Evolutionary conservation across 1,140 invertebrate species (phyloP), one percentile per base, ranked within the genome.

Genomic region (Drosophila grimshawi): DNA sequence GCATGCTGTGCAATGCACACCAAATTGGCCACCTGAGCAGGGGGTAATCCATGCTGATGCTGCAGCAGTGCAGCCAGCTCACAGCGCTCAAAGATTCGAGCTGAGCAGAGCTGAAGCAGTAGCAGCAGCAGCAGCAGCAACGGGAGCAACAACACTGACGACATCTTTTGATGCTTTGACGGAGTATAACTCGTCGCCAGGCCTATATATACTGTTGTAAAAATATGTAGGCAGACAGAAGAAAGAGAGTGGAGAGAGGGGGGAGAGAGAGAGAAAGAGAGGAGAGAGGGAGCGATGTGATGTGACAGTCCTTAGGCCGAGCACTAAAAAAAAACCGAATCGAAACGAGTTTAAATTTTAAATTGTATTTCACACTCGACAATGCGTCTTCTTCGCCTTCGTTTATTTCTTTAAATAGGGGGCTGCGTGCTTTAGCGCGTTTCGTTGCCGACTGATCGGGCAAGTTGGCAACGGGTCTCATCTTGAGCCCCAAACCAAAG

Each of bases 1-100:
- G 96, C 95, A 90, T 95, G 94, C 77, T 94, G 93, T 1, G 95
- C 95, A 60, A 97, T 95, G 93, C 96, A 97, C 35, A 96, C 94
- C 95, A 96, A 95, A 10, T 94, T 95, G 19, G 95, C 92, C 19
- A 95, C 91, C 62, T 96, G 93, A 4, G 94, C 81, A 1, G 91
- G 80, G 0, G 93, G 92, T 10, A 95, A 86, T 4, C 93, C 93
- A 51, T 94, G 93, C 2, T 93, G 91, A 2, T 93, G 86, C 10
- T 86, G 81, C 32, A 96, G 91, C 60, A 95, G 94, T 32, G 93
- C 89, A n/a, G 95, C 95, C 27, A 96, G 90, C 80, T 96, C 95
- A 79, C 96, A 96, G 27, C 94, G 93, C n/a, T 95, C 93, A 86
- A 94, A 96, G 11, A 95, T 82, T 83, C 94, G 94, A 56, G 92